These are phyloP conservation scores for Polydrusus cervinus DNA, from an alignment of 2,888 invertebrate species.

Conservation along the genomic window DNA sequence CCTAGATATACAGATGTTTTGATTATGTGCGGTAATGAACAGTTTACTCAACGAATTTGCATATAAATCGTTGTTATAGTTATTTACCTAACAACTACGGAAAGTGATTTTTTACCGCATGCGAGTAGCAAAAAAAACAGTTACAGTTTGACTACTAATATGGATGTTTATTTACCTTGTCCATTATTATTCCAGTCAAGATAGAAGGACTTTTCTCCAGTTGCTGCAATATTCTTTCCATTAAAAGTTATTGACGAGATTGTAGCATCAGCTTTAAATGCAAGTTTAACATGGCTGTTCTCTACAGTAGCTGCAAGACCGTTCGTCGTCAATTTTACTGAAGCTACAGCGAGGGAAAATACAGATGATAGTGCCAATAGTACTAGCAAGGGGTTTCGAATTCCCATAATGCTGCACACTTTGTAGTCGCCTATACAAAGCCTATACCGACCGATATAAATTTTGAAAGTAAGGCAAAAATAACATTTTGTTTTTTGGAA, in stretches of 20 bases:
- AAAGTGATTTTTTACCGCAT: no score
- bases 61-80: no score
- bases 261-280: slow-evolving; percentile 35
- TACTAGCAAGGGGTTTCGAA: background rate
- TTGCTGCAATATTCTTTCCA: slow-evolving; percentile 37
- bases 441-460: no score
- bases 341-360: slow-evolving; percentile 8
- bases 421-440: no score
- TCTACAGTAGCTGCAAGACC: slow-evolving; percentile 31
- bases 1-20: no score
- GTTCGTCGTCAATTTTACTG: slow-evolving; percentile 20
- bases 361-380: background rate
- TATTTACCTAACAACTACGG: no score
- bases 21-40: no score
- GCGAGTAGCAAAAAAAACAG: no score
- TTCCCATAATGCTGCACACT: background rate
- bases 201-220: slow-evolving; percentile 28
- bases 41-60: no score
- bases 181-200: slow-evolving; percentile 36
- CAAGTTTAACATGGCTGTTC: slow-evolving; percentile 17
- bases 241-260: slow-evolving; percentile 30
- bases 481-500: background rate
- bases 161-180: background rate
- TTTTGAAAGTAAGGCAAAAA: background rate
- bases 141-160: no score